phyloP scores from a whole-genome alignment of 2,797 vertebrate genomes.

The Hydrophis major region DNA sequence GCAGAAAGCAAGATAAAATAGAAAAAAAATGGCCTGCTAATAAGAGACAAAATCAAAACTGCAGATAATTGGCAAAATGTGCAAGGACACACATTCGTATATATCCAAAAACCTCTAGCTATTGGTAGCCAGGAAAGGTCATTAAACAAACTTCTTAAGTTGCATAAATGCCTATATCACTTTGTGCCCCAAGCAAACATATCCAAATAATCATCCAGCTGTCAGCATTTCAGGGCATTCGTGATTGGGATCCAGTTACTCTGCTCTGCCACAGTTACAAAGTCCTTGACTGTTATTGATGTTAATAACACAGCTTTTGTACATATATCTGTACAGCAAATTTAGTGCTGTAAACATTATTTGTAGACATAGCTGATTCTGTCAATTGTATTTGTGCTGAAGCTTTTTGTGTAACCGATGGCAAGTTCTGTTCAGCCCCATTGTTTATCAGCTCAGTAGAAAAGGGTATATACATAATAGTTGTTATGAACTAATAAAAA shows the following conservation, averaged over 20 bases:
- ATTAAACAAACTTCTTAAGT: neutral
- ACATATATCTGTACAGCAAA: neutral
- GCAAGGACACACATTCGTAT: neutral
- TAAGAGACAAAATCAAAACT: neutral
- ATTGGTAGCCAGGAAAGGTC: neutral
- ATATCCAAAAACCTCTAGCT: neutral
- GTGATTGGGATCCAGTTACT: neutral
- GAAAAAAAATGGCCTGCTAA: neutral
- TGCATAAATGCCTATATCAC: too few relatives aligned
- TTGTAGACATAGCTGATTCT: neutral
- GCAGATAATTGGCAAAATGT: neutral
- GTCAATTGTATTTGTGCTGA: neutral
- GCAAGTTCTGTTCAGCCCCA: neutral
- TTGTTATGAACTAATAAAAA: too few relatives aligned
- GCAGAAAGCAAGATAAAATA: neutral
- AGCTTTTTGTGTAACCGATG: neutral
- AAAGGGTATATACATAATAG: neutral
- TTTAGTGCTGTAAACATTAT: neutral
- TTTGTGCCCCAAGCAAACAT: neutral
- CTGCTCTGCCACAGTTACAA: neutral
- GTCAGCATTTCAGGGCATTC: rapidly evolving
- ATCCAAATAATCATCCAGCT: neutral
- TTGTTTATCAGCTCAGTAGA: neutral
- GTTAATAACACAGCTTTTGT: neutral
- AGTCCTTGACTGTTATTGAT: neutral